phyloP scores from a whole-genome alignment of 1,140 invertebrate genomes.

The Carposina sasakii region DNA sequence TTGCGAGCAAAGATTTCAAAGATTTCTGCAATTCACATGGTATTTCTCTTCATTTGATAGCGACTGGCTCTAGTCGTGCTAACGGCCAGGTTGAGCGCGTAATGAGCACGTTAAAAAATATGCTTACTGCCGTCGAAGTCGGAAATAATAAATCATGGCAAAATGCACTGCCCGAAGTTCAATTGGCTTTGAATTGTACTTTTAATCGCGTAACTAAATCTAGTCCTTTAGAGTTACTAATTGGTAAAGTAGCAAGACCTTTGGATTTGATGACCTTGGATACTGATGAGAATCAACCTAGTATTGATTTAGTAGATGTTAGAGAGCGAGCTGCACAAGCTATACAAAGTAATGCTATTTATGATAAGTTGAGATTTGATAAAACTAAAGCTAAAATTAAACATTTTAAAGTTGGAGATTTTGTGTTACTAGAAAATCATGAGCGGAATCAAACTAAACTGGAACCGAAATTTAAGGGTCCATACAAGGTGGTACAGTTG shows the following conservation, averaged over 20 bases:
- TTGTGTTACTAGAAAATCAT: conserved; percentile 29
- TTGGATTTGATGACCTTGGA: conserved; percentile 8
- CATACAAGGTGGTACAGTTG: conserved; percentile 20
- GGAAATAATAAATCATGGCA: not conserved
- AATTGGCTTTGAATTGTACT: conserved; percentile 7
- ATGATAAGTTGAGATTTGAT: conserved; percentile 30
- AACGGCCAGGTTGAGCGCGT: conserved; percentile 18
- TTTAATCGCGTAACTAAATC: conserved; percentile 7
- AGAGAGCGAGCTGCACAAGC: not conserved
- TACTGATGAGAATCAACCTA: conserved; percentile 8
- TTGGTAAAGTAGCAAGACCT: not conserved
- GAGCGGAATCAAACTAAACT: conserved; percentile 31
- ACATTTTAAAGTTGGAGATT: conserved; percentile 27
- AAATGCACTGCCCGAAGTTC: conserved; percentile 6
- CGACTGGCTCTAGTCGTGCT: conserved; percentile 20
- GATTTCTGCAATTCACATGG: conserved; percentile 24
- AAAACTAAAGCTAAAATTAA: conserved; percentile 27
- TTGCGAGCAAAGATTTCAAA: conserved; percentile 16
- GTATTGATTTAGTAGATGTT: not conserved
- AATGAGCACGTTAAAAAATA: conserved; percentile 10
- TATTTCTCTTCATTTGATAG: conserved; percentile 22
- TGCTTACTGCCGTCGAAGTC: conserved; percentile 5
- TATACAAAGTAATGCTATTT: conserved; percentile 6
- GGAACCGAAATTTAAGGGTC: conserved; percentile 29
- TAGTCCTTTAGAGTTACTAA: conserved; percentile 6